Conservation (phyloP, 30 jellyfish, hydroid and myxozoan species). For the Euphysa ruthae region DNA sequence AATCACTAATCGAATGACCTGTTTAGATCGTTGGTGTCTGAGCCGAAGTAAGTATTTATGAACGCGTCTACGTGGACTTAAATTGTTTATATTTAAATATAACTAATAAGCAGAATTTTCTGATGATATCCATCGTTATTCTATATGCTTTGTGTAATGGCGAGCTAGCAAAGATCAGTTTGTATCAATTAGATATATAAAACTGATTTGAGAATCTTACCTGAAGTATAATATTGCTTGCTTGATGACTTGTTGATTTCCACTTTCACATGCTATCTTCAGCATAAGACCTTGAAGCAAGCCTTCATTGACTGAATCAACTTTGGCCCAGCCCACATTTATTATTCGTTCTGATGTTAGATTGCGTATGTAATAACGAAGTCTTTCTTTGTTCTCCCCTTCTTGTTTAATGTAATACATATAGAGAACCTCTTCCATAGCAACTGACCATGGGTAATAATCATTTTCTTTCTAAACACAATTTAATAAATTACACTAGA, state of each 20-base stretch:
- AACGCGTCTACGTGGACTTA: too few species aligned
- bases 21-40: too few species aligned
- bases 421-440: background rate
- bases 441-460: slow-evolving; percentile 25
- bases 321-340: slow-evolving; percentile 17
- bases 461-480: slow-evolving; percentile 7
- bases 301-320: background rate
- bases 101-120: too few species aligned
- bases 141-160: too few species aligned
- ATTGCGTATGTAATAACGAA: background rate
- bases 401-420: background rate
- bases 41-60: too few species aligned
- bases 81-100: too few species aligned
- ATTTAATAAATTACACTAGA: background rate
- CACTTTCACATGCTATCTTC: background rate
- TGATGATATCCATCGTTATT: too few species aligned
- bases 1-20: too few species aligned
- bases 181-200: too few species aligned
- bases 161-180: too few species aligned
- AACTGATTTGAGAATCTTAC: too few species aligned
- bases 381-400: background rate
- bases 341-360: background rate
- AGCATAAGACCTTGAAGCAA: slow-evolving; percentile 11
- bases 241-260: background rate
- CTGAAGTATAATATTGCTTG: slow-evolving; percentile 1